Evolutionary conservation across 2,888 invertebrate species (phyloP).

Genomic region (Spodoptera picta): DNA sequence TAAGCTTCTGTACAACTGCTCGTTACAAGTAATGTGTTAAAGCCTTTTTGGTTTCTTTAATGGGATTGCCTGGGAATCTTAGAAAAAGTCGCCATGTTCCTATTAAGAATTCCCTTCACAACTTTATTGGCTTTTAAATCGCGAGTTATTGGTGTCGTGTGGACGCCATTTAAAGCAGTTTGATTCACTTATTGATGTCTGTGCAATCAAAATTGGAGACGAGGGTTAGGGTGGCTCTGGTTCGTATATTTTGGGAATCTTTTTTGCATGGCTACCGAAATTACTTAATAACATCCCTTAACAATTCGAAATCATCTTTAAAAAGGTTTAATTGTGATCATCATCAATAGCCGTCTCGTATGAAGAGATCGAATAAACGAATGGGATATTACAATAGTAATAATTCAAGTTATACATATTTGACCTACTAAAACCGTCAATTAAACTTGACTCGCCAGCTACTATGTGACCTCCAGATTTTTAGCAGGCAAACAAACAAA

Average conservation of each 20-base stretch:
- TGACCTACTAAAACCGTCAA: constrained; percentile 20
- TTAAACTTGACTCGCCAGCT: constrained; percentile 42
- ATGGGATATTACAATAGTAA: constrained; percentile 1
- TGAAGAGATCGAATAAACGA: too few relatives aligned
- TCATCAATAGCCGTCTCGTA: too few relatives aligned
- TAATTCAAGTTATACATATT: constrained; percentile 15
- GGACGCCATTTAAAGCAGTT: constrained; percentile 11
- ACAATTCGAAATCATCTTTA: too few relatives aligned
- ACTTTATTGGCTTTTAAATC: constrained; percentile 30
- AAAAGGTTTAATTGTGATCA: too few relatives aligned
- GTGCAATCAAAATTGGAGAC: constrained; percentile 10
- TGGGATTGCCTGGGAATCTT: constrained; percentile 26
- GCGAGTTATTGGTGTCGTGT: constrained; percentile 5
- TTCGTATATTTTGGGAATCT: background rate
- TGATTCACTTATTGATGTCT: constrained; percentile 26
- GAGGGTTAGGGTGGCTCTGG: background rate
- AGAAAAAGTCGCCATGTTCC: constrained; percentile 21
- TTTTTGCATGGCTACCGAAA: background rate
- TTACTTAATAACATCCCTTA: too few relatives aligned
- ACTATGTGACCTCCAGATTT: constrained; percentile 45
- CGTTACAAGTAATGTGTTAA: constrained; percentile 42
- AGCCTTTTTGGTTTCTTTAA: constrained; percentile 13
- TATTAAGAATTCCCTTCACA: constrained; percentile 37
- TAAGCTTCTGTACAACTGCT: constrained; percentile 41
- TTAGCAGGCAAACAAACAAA: constrained; percentile 47